A percentile compares a stretch with the other conserved stretches of the same genome.
phyloP scores from a whole-genome alignment of 2,113 vertebrate genomes.

The Brachypteracias leptosomus region DNA sequence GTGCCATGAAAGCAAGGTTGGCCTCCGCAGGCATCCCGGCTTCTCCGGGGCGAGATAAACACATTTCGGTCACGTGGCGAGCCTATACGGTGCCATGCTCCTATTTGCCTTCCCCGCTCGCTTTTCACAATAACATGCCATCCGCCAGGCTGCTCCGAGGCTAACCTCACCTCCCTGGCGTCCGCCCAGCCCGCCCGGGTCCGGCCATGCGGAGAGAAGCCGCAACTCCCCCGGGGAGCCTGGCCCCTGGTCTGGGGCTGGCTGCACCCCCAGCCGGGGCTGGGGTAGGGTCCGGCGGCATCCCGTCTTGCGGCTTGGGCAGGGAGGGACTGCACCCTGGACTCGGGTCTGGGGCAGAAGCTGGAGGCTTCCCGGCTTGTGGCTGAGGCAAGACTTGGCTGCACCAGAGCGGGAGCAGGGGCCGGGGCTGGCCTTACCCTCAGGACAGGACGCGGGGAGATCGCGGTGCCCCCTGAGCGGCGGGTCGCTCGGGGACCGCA shows the following conservation, averaged over 20 bases:
- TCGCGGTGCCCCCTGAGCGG: too few species aligned
- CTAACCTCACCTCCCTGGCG: not conserved
- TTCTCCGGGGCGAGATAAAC: slow-evolving; percentile 58
- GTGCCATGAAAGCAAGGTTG: not conserved
- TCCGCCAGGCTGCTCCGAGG: not conserved
- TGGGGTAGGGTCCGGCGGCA: not conserved
- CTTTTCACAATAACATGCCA: not conserved
- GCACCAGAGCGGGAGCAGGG: not conserved
- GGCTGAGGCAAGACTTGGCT: not conserved
- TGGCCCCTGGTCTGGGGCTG: not conserved
- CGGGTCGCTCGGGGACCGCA: not conserved
- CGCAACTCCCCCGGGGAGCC: not conserved
- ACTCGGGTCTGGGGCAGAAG: not conserved
- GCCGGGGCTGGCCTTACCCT: not conserved
- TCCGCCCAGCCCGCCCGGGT: not conserved
- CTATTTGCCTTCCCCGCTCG: not conserved
- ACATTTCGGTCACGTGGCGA: slow-evolving; percentile 55
- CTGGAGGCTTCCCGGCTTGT: not conserved
- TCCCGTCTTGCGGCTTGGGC: not conserved
- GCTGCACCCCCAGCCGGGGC: not conserved
- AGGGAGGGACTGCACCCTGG: not conserved
- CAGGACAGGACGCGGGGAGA: not conserved
- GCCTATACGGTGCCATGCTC: slow-evolving; percentile 26
- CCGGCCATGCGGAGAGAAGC: not conserved
- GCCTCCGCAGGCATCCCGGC: slow-evolving; percentile 1